A percentile compares a stretch with the other conserved stretches of the same genome.
Conservation (phyloP, 2,797 vertebrate genomes). For the Eptatretus atami region DNA sequence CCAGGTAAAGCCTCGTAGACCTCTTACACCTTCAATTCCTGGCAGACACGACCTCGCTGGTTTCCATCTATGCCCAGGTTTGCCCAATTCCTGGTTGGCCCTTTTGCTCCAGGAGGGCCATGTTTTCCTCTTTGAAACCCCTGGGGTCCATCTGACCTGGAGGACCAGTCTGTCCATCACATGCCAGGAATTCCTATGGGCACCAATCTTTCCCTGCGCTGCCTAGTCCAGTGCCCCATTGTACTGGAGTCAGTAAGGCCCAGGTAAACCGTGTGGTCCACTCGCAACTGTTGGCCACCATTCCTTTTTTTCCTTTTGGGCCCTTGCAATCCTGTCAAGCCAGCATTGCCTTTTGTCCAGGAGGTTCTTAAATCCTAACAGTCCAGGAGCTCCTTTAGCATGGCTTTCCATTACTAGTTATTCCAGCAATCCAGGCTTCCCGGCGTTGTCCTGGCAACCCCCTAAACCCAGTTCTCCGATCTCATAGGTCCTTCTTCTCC, state of each 20-base stretch:
- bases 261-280: constrained; percentile 35
- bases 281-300: constrained; percentile 59
- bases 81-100: background rate
- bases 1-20: constrained; percentile 1
- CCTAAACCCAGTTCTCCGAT: constrained; percentile 29
- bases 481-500: constrained; percentile 43
- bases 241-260: constrained; percentile 29
- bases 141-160: constrained; percentile 60
- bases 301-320: constrained; percentile 44
- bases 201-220: constrained; percentile 43
- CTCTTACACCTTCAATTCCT: too few species aligned
- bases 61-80: constrained; percentile 29
- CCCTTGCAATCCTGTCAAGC: constrained; percentile 43
- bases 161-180: constrained; percentile 43
- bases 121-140: constrained; percentile 47
- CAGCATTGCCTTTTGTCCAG: constrained; percentile 42
- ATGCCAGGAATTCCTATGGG: constrained; percentile 63
- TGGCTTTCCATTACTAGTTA: constrained; percentile 70
- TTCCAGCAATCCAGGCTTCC: constrained; percentile 35
- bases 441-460: constrained; percentile 41
- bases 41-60: constrained; percentile 16
- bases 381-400: constrained; percentile 63
- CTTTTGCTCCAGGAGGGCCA: constrained; percentile 18
- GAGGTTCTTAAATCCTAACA: constrained; percentile 45
- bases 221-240: constrained; percentile 40